A percentile compares a stretch with the other conserved stretches of the same genome.
Evolutionary conservation across 2,113 vertebrate species (phyloP).

Genomic region (Todiramphus saurophagus): DNA sequence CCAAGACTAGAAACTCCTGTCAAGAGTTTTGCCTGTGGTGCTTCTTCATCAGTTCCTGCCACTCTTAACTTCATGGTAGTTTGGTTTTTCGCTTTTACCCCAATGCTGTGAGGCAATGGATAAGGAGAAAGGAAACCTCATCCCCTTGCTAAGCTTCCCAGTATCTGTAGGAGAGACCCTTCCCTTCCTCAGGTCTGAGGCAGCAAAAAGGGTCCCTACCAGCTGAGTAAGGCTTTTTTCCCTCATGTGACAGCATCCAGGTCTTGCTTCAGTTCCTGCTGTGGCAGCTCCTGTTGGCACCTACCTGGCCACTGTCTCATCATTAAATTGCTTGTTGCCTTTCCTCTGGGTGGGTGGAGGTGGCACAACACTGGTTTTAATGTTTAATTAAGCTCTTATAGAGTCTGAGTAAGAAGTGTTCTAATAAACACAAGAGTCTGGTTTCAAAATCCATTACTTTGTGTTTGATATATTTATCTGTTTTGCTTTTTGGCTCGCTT

Average conservation of each 20-base stretch:
- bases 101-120: neutral
- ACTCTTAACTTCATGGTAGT: neutral
- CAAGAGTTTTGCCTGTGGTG: neutral
- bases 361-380: neutral
- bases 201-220: neutral
- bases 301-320: neutral
- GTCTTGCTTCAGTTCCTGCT: neutral
- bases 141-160: neutral
- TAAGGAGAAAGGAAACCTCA: neutral
- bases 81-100: neutral
- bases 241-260: accelerated
- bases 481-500: neutral
- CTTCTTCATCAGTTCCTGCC: neutral
- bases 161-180: neutral
- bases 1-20: neutral
- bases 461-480: neutral
- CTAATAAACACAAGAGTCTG: neutral
- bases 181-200: neutral
- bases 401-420: neutral
- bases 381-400: slow-evolving; percentile 30
- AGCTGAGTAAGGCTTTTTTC: neutral
- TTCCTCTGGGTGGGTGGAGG: neutral
- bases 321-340: neutral
- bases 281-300: neutral
- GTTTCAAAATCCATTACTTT: slow-evolving; percentile 2